Conservation (phyloP, 2,797 vertebrate genomes). For the Hapalemur alaotrensis region DNA sequence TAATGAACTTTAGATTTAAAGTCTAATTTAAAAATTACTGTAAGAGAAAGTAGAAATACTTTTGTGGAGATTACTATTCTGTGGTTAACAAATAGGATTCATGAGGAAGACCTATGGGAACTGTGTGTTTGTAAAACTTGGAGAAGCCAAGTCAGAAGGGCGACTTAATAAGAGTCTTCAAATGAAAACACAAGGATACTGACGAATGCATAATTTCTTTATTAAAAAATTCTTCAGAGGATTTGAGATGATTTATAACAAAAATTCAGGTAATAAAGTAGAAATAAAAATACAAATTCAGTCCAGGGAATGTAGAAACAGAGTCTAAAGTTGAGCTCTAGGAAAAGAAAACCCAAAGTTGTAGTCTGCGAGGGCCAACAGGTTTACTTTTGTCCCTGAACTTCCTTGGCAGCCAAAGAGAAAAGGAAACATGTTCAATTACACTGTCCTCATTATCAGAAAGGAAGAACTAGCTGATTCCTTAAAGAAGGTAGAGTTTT, state of each 20-base stretch:
- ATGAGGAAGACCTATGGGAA: not conserved
- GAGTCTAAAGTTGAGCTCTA: not conserved
- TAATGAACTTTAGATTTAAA: slow-evolving; percentile 75
- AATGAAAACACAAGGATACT: not conserved
- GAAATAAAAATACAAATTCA: not conserved
- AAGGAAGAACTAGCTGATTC: not conserved
- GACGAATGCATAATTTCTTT: not conserved
- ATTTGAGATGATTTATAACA: not conserved
- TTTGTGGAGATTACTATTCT: slow-evolving; percentile 36
- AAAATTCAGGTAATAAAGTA: not conserved
- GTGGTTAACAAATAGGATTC: slow-evolving; percentile 52
- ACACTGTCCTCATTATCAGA: not conserved
- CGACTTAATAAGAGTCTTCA: slow-evolving; percentile 14
- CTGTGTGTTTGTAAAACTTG: slow-evolving; percentile 31
- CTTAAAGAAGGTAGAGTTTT: not conserved
- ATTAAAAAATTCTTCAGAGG: not conserved
- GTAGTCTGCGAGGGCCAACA: not conserved
- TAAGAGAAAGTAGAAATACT: slow-evolving; percentile 47
- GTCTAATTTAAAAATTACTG: slow-evolving; percentile 75
- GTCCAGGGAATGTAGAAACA: not conserved
- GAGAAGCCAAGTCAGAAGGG: slow-evolving; percentile 35
- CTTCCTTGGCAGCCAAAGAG: not conserved
- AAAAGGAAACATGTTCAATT: not conserved
- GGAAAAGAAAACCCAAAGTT: not conserved
- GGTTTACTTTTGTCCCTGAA: not conserved